phyloP scores from a whole-genome alignment of 2,888 invertebrate species.

The Cataglyphis albicans region DNA sequence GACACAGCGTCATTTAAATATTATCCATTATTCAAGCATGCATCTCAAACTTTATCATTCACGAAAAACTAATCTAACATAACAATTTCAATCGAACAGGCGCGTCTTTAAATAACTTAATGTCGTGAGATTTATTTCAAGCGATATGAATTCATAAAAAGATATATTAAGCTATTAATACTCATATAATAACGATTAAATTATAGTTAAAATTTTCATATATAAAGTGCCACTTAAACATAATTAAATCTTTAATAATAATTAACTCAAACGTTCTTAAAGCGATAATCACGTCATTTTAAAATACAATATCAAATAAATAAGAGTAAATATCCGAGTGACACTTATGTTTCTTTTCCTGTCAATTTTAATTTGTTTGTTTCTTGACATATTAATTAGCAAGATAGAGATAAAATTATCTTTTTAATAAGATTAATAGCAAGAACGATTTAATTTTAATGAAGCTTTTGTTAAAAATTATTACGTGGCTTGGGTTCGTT shows the following conservation, averaged over 20 bases:
- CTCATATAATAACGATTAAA: not conserved
- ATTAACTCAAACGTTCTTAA: constrained; percentile 3
- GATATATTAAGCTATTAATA: not conserved
- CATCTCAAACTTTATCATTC: constrained; percentile 5
- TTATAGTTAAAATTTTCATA: not conserved
- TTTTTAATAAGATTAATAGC: not conserved
- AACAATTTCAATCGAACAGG: not conserved
- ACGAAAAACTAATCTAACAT: not conserved
- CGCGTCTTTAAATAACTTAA: not conserved
- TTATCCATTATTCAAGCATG: constrained; percentile 12
- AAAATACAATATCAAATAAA: not conserved
- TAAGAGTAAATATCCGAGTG: not conserved
- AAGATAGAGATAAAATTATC: not conserved
- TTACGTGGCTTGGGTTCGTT: not conserved
- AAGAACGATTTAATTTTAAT: not conserved
- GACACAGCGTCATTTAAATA: constrained; percentile 8
- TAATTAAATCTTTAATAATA: not conserved
- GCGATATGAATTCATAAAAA: not conserved
- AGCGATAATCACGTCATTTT: not conserved
- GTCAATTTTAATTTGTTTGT: not conserved
- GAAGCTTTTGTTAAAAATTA: not conserved
- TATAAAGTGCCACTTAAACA: not conserved
- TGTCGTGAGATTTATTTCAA: not conserved
- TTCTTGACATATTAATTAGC: constrained; percentile 1
- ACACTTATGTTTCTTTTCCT: not conserved